phyloP scores from a whole-genome alignment of 2,888 invertebrate genomes.

The Epicampocera succincta region DNA sequence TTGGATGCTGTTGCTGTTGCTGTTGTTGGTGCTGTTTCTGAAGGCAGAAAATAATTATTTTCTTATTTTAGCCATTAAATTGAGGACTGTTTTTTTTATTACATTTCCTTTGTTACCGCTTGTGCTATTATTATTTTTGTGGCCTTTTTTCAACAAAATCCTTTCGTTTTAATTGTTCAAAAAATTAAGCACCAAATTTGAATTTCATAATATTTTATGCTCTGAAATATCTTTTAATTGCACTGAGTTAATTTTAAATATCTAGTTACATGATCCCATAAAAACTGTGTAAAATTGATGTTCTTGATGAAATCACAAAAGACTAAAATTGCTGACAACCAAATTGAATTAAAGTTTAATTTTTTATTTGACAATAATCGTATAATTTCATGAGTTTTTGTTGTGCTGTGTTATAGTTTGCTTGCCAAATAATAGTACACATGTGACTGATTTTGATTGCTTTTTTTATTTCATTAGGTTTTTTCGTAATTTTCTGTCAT shows the following conservation, averaged over 20 bases:
- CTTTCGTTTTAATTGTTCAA: conserved; percentile 45
- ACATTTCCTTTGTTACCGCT: neutral
- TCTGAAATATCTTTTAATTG: conserved; percentile 25
- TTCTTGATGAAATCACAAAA: conserved; percentile 20
- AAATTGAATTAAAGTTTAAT: conserved; percentile 18
- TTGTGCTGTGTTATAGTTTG: conserved; percentile 14
- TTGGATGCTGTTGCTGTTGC: conserved; percentile 1
- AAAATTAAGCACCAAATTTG: conserved; percentile 10
- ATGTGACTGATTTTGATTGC: conserved; percentile 50
- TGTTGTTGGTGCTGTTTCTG: conserved; percentile 4
- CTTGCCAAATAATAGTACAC: conserved; percentile 41
- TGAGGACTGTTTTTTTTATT: neutral
- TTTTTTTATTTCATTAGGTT: conserved; percentile 39
- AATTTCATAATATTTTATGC: neutral
- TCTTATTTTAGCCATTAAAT: conserved; percentile 37
- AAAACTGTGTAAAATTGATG: conserved; percentile 70
- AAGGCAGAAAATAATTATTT: conserved; percentile 47
- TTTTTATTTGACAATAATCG: conserved; percentile 9
- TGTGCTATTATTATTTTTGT: neutral
- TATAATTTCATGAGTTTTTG: conserved; percentile 33
- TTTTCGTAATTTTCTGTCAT: conserved; percentile 43
- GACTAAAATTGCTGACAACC: conserved; percentile 35
- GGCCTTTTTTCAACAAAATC: neutral
- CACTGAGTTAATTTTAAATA: conserved; percentile 50
- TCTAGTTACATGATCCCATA: conserved; percentile 38